Percentiles rank a stretch among this genome's conserved stretches.
Evolutionary conservation across 2,888 invertebrate genomes (phyloP).

Genomic region (Deroplatys truncata): DNA sequence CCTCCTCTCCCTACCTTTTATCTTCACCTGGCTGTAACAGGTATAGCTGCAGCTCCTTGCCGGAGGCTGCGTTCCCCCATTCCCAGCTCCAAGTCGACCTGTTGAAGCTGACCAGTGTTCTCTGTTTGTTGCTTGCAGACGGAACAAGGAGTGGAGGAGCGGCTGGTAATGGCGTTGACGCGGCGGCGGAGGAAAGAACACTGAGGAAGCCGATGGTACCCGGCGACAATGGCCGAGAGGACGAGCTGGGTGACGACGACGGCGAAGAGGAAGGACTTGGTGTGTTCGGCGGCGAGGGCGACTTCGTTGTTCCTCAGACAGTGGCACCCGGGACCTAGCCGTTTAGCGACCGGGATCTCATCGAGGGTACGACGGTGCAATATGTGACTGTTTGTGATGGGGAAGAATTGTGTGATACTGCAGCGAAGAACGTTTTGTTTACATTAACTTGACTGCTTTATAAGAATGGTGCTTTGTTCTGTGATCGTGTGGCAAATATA

Average conservation of each 20-base stretch:
- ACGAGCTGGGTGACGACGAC: neutral
- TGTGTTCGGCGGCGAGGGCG: neutral
- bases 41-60: slow-evolving; percentile 10
- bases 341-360: neutral
- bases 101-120: slow-evolving; percentile 5
- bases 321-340: neutral
- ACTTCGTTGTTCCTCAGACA: neutral
- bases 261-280: neutral
- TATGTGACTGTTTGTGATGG: neutral
- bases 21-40: neutral
- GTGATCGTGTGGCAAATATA: neutral
- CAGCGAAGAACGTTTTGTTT: neutral
- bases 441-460: neutral
- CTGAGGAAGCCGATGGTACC: neutral
- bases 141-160: neutral
- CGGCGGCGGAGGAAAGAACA: neutral
- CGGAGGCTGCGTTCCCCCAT: neutral
- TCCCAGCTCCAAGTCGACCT: neutral
- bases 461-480: neutral
- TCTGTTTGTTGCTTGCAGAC: slow-evolving; percentile 3
- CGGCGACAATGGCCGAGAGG: neutral
- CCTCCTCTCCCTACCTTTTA: neutral
- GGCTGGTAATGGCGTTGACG: neutral
- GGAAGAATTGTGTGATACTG: neutral
- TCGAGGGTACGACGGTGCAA: neutral